phyloP scores from a whole-genome alignment of 2,888 invertebrate genomes.

The Apocheima hispidaria region DNA sequence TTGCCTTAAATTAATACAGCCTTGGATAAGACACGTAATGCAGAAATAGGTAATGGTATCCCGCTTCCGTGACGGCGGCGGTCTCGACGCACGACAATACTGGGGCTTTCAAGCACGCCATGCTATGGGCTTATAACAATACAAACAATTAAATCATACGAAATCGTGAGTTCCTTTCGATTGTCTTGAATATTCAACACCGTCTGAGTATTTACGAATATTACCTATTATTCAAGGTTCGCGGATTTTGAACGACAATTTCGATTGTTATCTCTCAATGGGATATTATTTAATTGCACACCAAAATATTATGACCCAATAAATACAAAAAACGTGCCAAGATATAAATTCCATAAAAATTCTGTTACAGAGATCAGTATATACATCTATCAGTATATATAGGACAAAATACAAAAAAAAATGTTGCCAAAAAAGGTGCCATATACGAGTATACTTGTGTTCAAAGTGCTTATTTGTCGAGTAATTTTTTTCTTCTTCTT shows the following conservation, averaged over 20 bases:
- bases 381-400: too few species aligned
- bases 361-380: too few species aligned
- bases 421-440: too few species aligned
- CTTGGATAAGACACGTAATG: conserved; percentile 33
- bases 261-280: conserved; percentile 10
- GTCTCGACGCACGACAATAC: conserved; percentile 56
- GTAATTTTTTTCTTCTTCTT: too few species aligned
- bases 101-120: conserved; percentile 49
- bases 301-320: too few species aligned
- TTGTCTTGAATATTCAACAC: conserved; percentile 52
- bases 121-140: conserved; percentile 44
- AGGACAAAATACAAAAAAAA: too few species aligned
- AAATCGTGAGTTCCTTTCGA: conserved; percentile 58
- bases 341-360: too few species aligned
- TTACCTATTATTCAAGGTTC: conserved; percentile 33
- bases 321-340: too few species aligned
- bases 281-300: background rate
- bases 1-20: conserved; percentile 45
- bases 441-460: too few species aligned
- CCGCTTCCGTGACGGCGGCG: conserved; percentile 67
- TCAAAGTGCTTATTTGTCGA: too few species aligned
- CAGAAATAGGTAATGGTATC: conserved; percentile 54
- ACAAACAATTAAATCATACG: conserved; percentile 47
- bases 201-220: conserved; percentile 31
- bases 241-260: conserved; percentile 24